A percentile compares a stretch with the other conserved stretches of the same genome.
phyloP scores from a whole-genome alignment of 2,797 vertebrate species.

The Sebastes nivosus region DNA sequence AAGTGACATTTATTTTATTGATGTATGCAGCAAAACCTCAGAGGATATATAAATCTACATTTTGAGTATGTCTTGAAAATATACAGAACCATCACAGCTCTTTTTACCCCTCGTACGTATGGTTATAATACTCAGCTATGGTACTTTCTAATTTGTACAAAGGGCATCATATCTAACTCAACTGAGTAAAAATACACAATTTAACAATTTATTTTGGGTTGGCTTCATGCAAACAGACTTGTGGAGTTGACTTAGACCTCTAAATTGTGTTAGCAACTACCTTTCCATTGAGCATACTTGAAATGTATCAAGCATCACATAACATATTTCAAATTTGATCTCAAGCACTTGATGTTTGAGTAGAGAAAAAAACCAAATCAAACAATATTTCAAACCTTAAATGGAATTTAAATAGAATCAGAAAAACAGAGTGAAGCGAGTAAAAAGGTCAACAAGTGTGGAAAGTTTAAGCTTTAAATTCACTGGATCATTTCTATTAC shows the following conservation, averaged over 20 bases:
- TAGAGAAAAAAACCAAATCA: background rate
- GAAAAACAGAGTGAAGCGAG: rapidly evolving
- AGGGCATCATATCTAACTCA: background rate
- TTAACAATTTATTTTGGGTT: background rate
- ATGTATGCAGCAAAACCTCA: no score
- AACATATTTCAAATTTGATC: background rate
- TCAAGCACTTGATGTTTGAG: background rate
- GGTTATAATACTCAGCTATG: background rate
- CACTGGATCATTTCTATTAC: background rate
- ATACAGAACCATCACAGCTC: background rate
- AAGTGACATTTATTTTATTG: no score
- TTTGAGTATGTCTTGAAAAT: no score
- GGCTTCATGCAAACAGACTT: background rate
- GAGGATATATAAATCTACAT: no score
- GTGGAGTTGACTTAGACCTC: background rate
- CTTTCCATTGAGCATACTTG: background rate
- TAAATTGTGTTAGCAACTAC: background rate
- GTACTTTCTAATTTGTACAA: background rate
- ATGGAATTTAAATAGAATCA: background rate
- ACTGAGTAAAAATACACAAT: background rate
- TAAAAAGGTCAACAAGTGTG: background rate
- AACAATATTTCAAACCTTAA: background rate
- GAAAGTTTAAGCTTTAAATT: background rate
- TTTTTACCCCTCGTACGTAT: background rate
- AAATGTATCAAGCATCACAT: background rate